phyloP scores from a whole-genome alignment of 1,140 invertebrate species.

The Magallana angulata region DNA sequence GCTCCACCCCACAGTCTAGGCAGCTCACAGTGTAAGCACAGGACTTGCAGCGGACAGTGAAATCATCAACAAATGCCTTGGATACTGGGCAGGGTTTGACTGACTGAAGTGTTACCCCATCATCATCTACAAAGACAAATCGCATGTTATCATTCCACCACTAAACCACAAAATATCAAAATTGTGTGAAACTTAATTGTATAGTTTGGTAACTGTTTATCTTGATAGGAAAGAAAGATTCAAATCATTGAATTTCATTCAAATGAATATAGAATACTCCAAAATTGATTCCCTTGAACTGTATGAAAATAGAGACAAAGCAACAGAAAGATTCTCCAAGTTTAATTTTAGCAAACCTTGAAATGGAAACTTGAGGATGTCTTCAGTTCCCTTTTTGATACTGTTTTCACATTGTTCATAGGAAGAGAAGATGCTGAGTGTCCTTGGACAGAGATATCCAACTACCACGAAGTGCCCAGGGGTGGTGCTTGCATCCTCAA shows the following conservation, averaged over 20 bases:
- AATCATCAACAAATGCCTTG: not conserved
- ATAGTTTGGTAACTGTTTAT: too few relatives aligned
- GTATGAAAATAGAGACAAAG: not conserved
- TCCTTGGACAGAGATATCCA: conserved; percentile 4
- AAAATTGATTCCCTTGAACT: too few relatives aligned
- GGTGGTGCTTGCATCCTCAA: not conserved
- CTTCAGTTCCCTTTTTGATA: conserved; percentile 3
- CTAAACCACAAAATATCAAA: too few relatives aligned
- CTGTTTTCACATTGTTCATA: not conserved
- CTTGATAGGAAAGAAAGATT: too few relatives aligned
- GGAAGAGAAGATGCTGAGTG: conserved; percentile 8
- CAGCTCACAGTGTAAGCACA: not conserved
- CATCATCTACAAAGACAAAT: not conserved
- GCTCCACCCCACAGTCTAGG: not conserved
- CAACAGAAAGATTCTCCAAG: not conserved
- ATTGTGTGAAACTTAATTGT: too few relatives aligned
- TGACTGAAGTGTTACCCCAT: not conserved
- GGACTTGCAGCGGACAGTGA: not conserved
- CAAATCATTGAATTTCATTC: too few relatives aligned
- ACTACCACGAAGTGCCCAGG: not conserved
- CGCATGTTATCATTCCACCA: too few relatives aligned
- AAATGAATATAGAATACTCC: too few relatives aligned
- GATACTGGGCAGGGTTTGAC: not conserved
- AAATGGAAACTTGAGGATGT: conserved; percentile 7
- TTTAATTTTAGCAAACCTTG: not conserved